phyloP scores from a whole-genome alignment of 2,888 invertebrate species.

The Gandaritis pyraliata region DNA sequence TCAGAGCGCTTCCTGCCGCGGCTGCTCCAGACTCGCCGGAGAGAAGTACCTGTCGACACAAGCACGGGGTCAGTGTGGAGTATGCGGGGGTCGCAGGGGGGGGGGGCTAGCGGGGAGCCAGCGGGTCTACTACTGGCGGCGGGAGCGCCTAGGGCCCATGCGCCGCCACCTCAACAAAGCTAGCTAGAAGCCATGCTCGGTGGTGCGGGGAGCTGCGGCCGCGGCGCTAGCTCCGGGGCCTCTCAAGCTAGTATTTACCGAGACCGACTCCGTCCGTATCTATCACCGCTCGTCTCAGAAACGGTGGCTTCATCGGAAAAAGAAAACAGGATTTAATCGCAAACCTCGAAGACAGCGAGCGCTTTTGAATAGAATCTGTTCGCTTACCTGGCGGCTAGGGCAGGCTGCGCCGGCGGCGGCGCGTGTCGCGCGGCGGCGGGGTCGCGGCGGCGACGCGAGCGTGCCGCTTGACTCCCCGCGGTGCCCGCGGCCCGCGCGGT shows the following conservation, averaged over 20 bases:
- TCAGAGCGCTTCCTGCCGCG: constrained; percentile 35
- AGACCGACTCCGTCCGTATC: constrained; percentile 52
- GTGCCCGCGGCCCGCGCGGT: constrained; percentile 32
- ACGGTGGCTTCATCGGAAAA: constrained; percentile 72
- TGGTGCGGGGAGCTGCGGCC: constrained; percentile 9
- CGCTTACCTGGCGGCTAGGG: constrained; percentile 52
- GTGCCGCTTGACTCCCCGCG: constrained; percentile 23
- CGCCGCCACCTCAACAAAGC: constrained; percentile 35
- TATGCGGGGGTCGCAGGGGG: not conserved
- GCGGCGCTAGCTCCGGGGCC: constrained; percentile 39
- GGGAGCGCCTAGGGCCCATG: not conserved
- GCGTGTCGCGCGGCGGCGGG: not conserved
- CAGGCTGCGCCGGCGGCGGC: constrained; percentile 31
- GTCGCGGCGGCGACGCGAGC: constrained; percentile 26
- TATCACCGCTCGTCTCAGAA: constrained; percentile 63
- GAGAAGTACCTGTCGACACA: constrained; percentile 14
- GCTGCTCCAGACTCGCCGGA: not conserved
- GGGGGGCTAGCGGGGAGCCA: not conserved
- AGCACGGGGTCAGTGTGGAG: not conserved
- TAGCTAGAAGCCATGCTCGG: constrained; percentile 23
- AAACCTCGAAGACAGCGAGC: not conserved
- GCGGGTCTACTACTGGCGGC: constrained; percentile 18
- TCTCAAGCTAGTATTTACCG: constrained; percentile 54
- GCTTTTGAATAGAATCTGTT: not conserved
- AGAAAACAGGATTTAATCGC: constrained; percentile 36